Conservation (phyloP, 2,113 vertebrate genomes). For the Labeo catla region DNA sequence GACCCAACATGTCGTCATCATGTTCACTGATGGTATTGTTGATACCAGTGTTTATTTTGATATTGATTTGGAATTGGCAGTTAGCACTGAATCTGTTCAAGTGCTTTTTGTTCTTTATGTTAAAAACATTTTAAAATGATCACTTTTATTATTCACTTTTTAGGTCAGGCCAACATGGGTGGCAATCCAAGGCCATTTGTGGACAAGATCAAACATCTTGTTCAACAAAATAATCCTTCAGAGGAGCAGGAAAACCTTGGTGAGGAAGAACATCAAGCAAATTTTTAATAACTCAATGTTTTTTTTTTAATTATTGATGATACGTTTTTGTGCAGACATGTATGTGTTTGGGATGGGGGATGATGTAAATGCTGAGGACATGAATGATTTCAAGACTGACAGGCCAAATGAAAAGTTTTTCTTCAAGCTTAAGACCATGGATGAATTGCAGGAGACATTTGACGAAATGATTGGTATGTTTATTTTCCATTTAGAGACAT, state of each 20-base stretch:
- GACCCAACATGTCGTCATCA: slow-evolving; percentile 69
- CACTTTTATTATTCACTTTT: neutral
- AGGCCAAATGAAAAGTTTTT: slow-evolving; percentile 61
- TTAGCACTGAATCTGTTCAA: neutral
- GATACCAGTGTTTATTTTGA: neutral
- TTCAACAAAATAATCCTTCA: slow-evolving; percentile 50
- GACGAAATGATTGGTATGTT: slow-evolving; percentile 74
- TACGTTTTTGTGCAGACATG: slow-evolving; percentile 66
- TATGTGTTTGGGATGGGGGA: slow-evolving; percentile 74
- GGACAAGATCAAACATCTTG: slow-evolving; percentile 62
- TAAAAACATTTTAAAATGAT: neutral
- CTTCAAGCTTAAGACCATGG: slow-evolving; percentile 55
- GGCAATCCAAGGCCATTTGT: slow-evolving; percentile 61
- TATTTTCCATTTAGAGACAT: neutral
- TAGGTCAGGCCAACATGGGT: slow-evolving; percentile 75
- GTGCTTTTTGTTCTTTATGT: neutral
- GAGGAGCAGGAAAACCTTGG: slow-evolving; percentile 67
- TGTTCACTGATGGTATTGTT: slow-evolving; percentile 78
- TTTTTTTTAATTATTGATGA: neutral
- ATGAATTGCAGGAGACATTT: slow-evolving; percentile 61
- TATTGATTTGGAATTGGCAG: neutral
- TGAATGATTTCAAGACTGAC: slow-evolving; percentile 61
- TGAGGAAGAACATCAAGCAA: slow-evolving; percentile 54
- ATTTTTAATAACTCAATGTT: neutral
- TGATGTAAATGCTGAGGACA: slow-evolving; percentile 45